Evolutionary conservation across 2,888 invertebrate genomes (phyloP).

Genomic region (Drosophila picticornis): DNA sequence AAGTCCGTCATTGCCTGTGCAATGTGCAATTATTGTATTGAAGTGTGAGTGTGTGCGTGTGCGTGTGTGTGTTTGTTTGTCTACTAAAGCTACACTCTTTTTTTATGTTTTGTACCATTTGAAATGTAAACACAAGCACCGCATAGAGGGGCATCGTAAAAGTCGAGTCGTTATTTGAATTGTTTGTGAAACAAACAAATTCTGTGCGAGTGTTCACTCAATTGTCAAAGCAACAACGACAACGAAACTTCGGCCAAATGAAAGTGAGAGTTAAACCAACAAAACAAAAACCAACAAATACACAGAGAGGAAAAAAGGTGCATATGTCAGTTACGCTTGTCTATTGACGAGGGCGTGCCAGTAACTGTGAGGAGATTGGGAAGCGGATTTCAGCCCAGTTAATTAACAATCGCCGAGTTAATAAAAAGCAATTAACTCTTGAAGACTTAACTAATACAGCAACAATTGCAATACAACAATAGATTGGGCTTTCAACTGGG

Average conservation of each 20-base stretch:
- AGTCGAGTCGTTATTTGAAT: constrained; percentile 56
- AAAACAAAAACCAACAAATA: constrained; percentile 26
- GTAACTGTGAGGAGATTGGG: constrained; percentile 14
- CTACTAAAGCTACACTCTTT: constrained; percentile 18
- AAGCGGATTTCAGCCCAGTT: constrained; percentile 10
- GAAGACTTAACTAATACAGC: not conserved
- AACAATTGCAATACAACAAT: constrained; percentile 33
- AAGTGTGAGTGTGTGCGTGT: constrained; percentile 24
- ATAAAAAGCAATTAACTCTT: constrained; percentile 45
- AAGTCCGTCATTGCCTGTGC: constrained; percentile 59
- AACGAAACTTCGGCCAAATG: constrained; percentile 51
- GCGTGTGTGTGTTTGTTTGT: constrained; percentile 3
- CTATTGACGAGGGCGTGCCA: constrained; percentile 57
- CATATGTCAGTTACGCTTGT: constrained; percentile 73
- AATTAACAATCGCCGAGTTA: constrained; percentile 37
- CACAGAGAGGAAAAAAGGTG: constrained; percentile 24
- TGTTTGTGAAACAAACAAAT: constrained; percentile 73
- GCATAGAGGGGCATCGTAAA: constrained; percentile 17
- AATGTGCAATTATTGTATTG: constrained; percentile 57
- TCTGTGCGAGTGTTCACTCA: constrained; percentile 68
- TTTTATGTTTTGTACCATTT: constrained; percentile 45
- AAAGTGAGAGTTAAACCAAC: constrained; percentile 71
- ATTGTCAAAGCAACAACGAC: constrained; percentile 56
- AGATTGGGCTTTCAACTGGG: not conserved
- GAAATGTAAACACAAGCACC: constrained; percentile 59